phyloP scores from a whole-genome alignment of 1,140 invertebrate species.

The Caenorhabditis remanei region DNA sequence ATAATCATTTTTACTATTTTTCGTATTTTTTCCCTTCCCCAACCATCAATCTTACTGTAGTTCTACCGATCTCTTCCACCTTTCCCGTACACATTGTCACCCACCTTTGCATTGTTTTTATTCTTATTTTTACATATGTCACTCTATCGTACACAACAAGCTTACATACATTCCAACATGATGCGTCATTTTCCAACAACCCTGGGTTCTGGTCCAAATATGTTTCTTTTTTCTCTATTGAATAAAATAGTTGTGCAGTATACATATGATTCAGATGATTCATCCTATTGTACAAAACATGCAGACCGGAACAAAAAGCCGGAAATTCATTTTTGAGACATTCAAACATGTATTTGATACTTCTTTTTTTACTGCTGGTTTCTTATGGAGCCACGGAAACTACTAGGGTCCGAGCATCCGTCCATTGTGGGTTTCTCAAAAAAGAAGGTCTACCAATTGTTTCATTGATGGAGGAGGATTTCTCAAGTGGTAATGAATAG shows the following conservation, averaged over 20 bases:
- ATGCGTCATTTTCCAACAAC: no score
- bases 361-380: not conserved
- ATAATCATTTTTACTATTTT: not conserved
- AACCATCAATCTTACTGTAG: not conserved
- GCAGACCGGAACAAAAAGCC: not conserved
- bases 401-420: not conserved
- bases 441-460: not conserved
- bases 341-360: not conserved
- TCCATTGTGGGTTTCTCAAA: conserved; percentile 12
- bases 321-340: not conserved
- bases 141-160: not conserved
- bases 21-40: not conserved
- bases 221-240: not conserved
- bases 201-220: not conserved
- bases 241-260: not conserved
- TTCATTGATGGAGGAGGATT: conserved; percentile 28
- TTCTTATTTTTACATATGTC: no score
- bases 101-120: not conserved
- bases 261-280: conserved; percentile 16
- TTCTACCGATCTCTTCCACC: not conserved
- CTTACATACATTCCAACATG: not conserved
- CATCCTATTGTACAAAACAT: not conserved
- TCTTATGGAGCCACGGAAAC: conserved; percentile 5
- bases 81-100: not conserved
- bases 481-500: not conserved